These are phyloP conservation scores for Nezara viridula DNA, from an alignment of 2,888 invertebrate genomes.

Conservation along the genomic window DNA sequence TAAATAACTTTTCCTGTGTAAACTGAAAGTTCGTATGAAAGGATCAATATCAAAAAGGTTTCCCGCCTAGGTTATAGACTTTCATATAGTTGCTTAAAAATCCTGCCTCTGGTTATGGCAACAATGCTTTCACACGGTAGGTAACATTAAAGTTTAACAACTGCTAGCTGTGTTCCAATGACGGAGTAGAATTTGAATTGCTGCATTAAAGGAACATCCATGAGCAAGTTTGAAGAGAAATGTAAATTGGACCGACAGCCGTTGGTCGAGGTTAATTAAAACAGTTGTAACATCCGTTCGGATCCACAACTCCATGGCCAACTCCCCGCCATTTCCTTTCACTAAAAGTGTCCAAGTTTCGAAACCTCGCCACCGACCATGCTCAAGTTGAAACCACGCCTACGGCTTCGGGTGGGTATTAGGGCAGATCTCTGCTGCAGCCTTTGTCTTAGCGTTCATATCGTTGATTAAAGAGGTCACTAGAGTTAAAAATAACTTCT, in stretches of 20 bases:
- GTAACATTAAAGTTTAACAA: neutral
- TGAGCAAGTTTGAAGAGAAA: neutral
- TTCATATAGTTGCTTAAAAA: neutral
- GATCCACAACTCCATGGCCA: neutral
- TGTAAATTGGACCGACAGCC: neutral
- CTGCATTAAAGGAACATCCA: neutral
- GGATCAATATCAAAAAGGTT: too few relatives aligned
- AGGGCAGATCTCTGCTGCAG: neutral
- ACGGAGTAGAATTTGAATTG: neutral
- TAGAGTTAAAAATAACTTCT: too few relatives aligned
- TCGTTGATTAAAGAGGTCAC: too few relatives aligned
- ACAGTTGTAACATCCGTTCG: neutral
- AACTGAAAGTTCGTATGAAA: too few relatives aligned
- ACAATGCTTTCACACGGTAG: neutral
- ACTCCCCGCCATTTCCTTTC: neutral
- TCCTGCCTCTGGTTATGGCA: neutral
- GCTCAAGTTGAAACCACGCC: neutral
- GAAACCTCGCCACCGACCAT: neutral
- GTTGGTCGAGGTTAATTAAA: conserved; percentile 8
- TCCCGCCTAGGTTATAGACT: too few relatives aligned
- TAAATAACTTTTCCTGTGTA: too few relatives aligned
- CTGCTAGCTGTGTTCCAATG: neutral
- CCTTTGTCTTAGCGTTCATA: too few relatives aligned
- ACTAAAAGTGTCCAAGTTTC: neutral
- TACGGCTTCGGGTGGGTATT: neutral